Conservation (phyloP, 2,113 vertebrate species). For the Cnemophilus loriae region DNA sequence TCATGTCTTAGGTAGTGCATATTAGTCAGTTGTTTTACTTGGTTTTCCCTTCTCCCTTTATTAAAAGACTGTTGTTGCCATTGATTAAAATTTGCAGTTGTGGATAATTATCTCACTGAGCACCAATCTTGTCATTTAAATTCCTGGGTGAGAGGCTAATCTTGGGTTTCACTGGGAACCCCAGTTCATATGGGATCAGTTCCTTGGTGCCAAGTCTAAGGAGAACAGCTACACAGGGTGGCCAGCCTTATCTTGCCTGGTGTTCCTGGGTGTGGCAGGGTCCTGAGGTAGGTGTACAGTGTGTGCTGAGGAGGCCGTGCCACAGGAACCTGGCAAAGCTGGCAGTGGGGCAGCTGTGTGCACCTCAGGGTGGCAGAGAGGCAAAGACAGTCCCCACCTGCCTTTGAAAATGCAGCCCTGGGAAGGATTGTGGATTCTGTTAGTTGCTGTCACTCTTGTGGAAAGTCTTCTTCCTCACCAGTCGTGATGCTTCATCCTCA, state of each 20-base stretch:
- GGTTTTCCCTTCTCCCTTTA: background rate
- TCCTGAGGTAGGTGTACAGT: background rate
- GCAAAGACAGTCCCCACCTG: background rate
- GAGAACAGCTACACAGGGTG: background rate
- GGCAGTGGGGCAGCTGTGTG: fast-evolving
- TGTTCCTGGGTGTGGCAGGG: background rate
- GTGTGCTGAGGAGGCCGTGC: background rate
- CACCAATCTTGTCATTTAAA: background rate
- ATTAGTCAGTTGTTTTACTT: background rate
- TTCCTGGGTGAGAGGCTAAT: background rate
- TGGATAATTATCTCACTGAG: background rate
- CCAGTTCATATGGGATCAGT: background rate
- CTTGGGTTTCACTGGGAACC: background rate
- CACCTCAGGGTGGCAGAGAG: background rate
- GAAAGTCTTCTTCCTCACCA: constrained; percentile 4
- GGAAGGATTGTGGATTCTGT: background rate
- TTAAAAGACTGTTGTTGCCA: background rate
- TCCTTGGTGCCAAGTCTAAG: background rate
- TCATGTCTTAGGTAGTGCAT: background rate
- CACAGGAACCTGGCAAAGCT: background rate
- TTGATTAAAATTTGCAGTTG: background rate
- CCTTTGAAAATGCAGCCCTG: constrained; percentile 6
- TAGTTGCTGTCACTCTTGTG: background rate
- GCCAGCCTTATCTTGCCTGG: background rate
- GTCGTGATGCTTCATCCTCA: background rate